Percentiles rank a stretch among this genome's conserved stretches.
Conservation (phyloP, 2,888 invertebrate genomes). For the Aleiodes leptofemur region DNA sequence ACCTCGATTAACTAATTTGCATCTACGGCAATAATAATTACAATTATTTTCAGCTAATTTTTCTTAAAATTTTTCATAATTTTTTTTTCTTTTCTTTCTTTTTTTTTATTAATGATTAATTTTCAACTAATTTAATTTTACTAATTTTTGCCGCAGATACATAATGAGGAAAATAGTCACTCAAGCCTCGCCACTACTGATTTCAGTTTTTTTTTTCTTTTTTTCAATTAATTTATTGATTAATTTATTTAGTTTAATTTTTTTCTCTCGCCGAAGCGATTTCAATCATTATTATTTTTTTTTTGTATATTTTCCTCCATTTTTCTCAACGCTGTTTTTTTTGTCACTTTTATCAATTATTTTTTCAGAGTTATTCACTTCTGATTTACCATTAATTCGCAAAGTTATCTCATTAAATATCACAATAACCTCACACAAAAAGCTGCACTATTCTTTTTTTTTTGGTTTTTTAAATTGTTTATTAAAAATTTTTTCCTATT, state of each 20-base stretch:
- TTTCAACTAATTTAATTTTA: slow-evolving; percentile 49
- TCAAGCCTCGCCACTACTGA: slow-evolving; percentile 67
- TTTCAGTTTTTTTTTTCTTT: slow-evolving; percentile 55
- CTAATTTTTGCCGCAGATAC: slow-evolving; percentile 45
- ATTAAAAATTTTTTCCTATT: slow-evolving; percentile 35
- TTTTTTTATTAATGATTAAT: slow-evolving; percentile 3
- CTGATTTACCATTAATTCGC: slow-evolving; percentile 51
- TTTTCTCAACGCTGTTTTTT: slow-evolving; percentile 51
- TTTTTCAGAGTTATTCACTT: slow-evolving; percentile 38
- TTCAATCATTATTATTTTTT: slow-evolving; percentile 54
- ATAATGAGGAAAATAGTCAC: slow-evolving; percentile 60
- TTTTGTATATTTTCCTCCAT: slow-evolving; percentile 55
- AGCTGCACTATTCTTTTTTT: slow-evolving; percentile 66
- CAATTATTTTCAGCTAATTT: slow-evolving; percentile 25
- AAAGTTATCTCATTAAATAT: slow-evolving; percentile 70
- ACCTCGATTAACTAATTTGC: slow-evolving; percentile 49
- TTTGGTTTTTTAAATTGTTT: slow-evolving; percentile 19
- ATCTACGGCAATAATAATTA: slow-evolving; percentile 31
- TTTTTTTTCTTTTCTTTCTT: slow-evolving; percentile 11
- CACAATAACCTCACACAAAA: slow-evolving; percentile 74
- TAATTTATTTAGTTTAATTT: slow-evolving; percentile 57
- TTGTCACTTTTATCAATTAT: slow-evolving; percentile 34
- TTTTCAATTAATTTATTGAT: slow-evolving; percentile 52
- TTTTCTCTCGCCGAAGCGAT: slow-evolving; percentile 58
- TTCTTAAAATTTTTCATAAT: slow-evolving; percentile 14